These are phyloP conservation scores for Mormyrus hasselquistii DNA, from an alignment of 2,797 vertebrate species.

Conservation along the genomic window DNA sequence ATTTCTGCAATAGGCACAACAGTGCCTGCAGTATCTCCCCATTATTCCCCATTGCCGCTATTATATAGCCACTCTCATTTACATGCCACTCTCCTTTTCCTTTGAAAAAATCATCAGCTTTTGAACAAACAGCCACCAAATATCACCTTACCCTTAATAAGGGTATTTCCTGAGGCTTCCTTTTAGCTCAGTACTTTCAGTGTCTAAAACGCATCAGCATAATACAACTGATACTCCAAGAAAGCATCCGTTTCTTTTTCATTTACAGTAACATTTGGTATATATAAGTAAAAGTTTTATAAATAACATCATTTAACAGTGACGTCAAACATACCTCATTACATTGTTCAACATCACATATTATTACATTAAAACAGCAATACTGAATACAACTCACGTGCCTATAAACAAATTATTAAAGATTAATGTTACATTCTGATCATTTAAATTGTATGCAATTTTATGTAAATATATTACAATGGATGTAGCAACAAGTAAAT, in stretches of 20 bases:
- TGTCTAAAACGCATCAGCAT: not conserved
- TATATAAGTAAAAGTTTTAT: not conserved
- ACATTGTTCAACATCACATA: not conserved
- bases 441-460: not conserved
- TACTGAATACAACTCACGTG: not conserved
- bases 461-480: not conserved
- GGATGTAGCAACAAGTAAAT: too few species aligned
- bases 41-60: not conserved
- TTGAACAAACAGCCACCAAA: not conserved
- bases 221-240: not conserved
- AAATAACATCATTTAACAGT: not conserved
- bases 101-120: not conserved
- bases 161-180: not conserved
- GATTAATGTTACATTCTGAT: not conserved
- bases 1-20: not conserved
- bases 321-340: not conserved
- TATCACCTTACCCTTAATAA: not conserved
- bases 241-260: not conserved
- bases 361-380: not conserved
- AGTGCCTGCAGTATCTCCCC: not conserved
- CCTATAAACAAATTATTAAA: not conserved
- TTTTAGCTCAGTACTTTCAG: not conserved
- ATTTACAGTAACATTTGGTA: not conserved
- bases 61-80: not conserved
- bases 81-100: not conserved